Conservation (phyloP, 2,113 vertebrate species). For the Platysternon megacephalum region DNA sequence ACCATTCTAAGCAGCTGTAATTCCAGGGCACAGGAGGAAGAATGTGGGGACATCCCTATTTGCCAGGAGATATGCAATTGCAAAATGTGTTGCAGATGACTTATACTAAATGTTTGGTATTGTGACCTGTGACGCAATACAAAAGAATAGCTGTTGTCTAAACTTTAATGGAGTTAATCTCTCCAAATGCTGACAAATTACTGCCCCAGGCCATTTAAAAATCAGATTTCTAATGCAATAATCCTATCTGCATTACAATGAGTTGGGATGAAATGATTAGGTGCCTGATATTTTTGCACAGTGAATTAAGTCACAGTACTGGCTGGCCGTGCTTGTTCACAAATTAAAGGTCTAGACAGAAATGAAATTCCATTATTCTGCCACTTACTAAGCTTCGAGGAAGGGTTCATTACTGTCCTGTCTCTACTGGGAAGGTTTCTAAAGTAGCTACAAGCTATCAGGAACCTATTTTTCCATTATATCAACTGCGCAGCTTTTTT, state of each 20-base stretch:
- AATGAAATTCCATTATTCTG: constrained; percentile 63
- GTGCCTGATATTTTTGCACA: constrained; percentile 71
- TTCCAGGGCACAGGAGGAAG: constrained; percentile 2
- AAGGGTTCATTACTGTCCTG: constrained; percentile 33
- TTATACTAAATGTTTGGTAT: constrained; percentile 52
- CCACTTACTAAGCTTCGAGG: constrained; percentile 36
- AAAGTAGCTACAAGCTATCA: constrained; percentile 44
- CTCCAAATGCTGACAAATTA: constrained; percentile 79
- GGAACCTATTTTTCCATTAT: constrained; percentile 25
- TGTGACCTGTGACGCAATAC: constrained; percentile 55
- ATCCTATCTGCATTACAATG: constrained; percentile 75
- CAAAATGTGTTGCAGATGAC: constrained; percentile 25
- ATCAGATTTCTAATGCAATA: constrained; percentile 79
- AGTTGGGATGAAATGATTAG: constrained; percentile 71
- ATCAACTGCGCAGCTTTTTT: constrained; percentile 30
- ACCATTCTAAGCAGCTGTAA: constrained; percentile 8
- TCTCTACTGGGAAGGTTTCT: constrained; percentile 45
- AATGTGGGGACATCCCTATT: not conserved
- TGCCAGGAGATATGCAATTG: constrained; percentile 12
- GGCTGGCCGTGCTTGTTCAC: constrained; percentile 54
- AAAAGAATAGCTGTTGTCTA: constrained; percentile 64
- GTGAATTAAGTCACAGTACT: constrained; percentile 75
- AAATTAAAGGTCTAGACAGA: constrained; percentile 68
- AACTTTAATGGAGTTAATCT: constrained; percentile 75
- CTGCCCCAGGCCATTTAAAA: constrained; percentile 73